Base-by-base conservation (phyloP, 2,113 vertebrate species). In the Serinus canaria region DNA sequence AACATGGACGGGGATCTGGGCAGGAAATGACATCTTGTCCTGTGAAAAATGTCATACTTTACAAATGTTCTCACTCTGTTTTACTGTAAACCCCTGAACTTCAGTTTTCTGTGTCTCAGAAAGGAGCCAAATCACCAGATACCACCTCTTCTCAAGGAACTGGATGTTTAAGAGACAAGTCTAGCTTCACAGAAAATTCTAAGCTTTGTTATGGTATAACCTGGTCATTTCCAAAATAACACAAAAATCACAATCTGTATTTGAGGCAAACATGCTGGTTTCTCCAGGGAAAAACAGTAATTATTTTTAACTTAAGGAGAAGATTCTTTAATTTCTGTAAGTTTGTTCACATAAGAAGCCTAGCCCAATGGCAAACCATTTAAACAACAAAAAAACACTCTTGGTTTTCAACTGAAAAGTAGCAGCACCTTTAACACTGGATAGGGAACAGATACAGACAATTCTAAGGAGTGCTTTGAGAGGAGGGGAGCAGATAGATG, bases 371-470 rank as follows among this genome's bases (percentile, higher is more conserved):
- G 10, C 19, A 46, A 41, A 16, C 22, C 31, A 10, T 4, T 30
- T 46, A 69, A 85, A 52, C 5, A 62, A 53, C 14, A 39, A 43
- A 72, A 88, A 76, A 3, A 2, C 10, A 13, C 22, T 62, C 8
- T 18, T 83, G 3, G 13, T 66, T 84, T 80, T 50, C 50, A 79
- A 4, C 7, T n/a, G 50, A 33, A 35, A 93, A 69, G 37, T 10
- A 44, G 30, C 30, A 58, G 23, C 66, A 60, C 7, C 43, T 2
- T 31, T 35, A 72, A 1, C 24, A 0, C 20, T 23, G 3, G 41
- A 4, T 0, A 35, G 28, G 1, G 9, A 59, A 6, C 3, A 28
- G 2, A 3, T 6, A 15, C 24, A 27, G 62, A 21, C 4, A 39
- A 6, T 24, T 33, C 44, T 21, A 63, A 2, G 1, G 4, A 2